Evolutionary conservation across 2,113 vertebrate genomes (phyloP).

Genomic region (Toxotes chatareus): DNA sequence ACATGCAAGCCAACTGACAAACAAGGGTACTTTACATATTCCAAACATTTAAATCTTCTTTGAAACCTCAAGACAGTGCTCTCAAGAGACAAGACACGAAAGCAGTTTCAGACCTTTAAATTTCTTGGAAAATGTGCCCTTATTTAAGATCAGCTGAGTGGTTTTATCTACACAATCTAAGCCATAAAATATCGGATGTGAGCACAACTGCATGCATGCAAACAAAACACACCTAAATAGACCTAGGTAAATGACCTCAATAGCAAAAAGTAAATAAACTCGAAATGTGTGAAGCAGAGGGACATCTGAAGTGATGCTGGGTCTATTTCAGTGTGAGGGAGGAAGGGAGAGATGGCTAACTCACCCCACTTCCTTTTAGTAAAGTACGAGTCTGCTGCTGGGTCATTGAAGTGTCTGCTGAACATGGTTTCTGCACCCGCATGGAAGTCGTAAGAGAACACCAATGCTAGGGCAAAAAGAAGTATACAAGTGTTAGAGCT

Average conservation of each 20-base stretch:
- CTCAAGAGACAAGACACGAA: no score
- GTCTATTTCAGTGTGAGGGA: slow-evolving; percentile 30
- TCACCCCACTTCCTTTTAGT: slow-evolving; percentile 99
- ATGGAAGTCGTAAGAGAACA: slow-evolving; percentile 99
- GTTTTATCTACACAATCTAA: neutral
- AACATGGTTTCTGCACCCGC: slow-evolving; percentile 99
- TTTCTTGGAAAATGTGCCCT: neutral
- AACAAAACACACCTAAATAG: slow-evolving; percentile 19
- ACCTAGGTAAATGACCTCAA: slow-evolving; percentile 13
- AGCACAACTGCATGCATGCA: neutral
- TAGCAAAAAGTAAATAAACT: slow-evolving; percentile 24
- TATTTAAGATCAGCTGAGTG: neutral
- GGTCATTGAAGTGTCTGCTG: slow-evolving; percentile 98
- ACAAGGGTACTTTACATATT: slow-evolving; percentile 13
- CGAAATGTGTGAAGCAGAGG: slow-evolving; percentile 25
- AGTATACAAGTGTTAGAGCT: neutral
- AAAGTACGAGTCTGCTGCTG: slow-evolving; percentile 95
- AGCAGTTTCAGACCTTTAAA: neutral
- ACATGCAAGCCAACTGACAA: slow-evolving; percentile 59
- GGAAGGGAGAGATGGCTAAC: slow-evolving; percentile 51
- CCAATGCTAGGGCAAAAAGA: slow-evolving; percentile 86
- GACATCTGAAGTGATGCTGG: neutral
- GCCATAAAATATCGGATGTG: neutral
- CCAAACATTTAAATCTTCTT: neutral
- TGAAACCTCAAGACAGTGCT: neutral